Base-by-base conservation (phyloP, 2,113 vertebrate species). In the Oceanodroma tethys region DNA sequence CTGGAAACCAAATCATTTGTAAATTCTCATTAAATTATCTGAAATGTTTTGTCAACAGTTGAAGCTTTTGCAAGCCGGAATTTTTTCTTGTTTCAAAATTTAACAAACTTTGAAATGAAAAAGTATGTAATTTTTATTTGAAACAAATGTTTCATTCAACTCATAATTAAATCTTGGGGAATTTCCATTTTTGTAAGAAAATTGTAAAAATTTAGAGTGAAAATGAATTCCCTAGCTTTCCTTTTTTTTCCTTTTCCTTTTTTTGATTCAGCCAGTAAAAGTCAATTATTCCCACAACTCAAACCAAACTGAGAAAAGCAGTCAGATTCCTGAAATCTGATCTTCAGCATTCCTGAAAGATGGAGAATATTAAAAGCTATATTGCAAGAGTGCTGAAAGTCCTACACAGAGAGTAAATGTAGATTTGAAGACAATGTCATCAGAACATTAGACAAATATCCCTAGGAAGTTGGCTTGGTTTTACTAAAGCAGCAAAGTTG, bases 221-320 rank as follows among this genome's bases (percentile, higher is more conserved):
- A 96, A 80, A 72, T 14, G 0, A 85, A 59, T 76, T 60, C 32
- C 15, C 18, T 63, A 52, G 5, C 7, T 45, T 84, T 62, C 13
- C 5, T 67, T 19, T 32, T 20, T 48, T 13, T 5, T 29, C 3
- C 3, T 6, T 27, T 16, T 1, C 7, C 3, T 11, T 56, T 45
- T 55, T 76, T 13, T 8, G 2, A 32, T 55, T 74, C 30, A 79
- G 29, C 4, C 32, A 71, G 19, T 66, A 82, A 48, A 74, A 45
- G 6, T 34, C 23, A 62, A 7, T 81, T 70, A 53, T 81, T 86
- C 48, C 21, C 32, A 62, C 38, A 62, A 16, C 25, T 86, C 38
- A 34, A 76, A 25, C 9, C 5, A 73, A 82, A 85, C 14, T 36
- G 36, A 84, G 34, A 90, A 90, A 71, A 86, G n/a, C 5, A 19